Evolutionary conservation across 2,113 vertebrate species (phyloP).

Genomic region (Poecile atricapillus): DNA sequence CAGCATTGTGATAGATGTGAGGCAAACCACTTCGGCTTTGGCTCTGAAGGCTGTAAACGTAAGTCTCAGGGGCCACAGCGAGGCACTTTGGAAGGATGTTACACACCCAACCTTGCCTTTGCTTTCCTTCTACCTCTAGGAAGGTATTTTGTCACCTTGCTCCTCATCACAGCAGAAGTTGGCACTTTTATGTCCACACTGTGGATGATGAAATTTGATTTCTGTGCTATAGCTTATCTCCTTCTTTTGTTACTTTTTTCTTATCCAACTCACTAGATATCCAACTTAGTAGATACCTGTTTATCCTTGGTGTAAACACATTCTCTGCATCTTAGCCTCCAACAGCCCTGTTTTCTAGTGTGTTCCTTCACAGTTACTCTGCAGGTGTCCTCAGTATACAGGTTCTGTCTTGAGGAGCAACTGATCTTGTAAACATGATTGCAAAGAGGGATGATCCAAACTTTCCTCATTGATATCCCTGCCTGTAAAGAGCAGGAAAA

Average conservation of each 20-base stretch:
- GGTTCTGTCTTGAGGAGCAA: neutral
- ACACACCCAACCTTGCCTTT: neutral
- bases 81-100: neutral
- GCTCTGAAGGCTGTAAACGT: conserved; percentile 95
- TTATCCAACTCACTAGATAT: neutral
- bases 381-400: neutral
- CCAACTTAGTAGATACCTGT: neutral
- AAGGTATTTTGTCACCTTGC: neutral
- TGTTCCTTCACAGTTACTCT: conserved; percentile 37
- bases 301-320: conserved; percentile 32
- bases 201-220: neutral
- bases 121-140: neutral
- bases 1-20: conserved; percentile 88
- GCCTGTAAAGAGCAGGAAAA: neutral
- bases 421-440: neutral
- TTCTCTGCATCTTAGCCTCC: conserved; percentile 15
- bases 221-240: neutral
- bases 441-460: neutral
- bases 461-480: neutral
- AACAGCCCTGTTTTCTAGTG: neutral
- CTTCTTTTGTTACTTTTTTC: neutral
- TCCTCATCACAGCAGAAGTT: neutral
- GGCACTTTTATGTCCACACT: neutral
- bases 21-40: conserved; percentile 90
- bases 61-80: conserved; percentile 25